These are phyloP conservation scores for Thalassoma bifasciatum DNA, from an alignment of 2,113 vertebrate species.

Conservation along the genomic window DNA sequence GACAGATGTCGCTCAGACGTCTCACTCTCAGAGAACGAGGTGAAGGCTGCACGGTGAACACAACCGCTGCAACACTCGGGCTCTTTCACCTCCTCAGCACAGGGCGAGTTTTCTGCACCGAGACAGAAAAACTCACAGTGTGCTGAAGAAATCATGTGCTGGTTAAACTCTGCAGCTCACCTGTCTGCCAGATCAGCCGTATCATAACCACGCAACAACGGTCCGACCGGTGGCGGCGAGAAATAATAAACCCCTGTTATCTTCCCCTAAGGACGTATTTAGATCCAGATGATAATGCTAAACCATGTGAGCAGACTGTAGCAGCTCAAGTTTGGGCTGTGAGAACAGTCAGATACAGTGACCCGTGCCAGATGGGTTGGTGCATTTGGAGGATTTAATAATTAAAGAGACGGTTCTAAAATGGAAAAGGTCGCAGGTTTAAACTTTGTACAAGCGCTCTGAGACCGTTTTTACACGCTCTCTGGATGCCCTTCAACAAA, in stretches of 20 bases:
- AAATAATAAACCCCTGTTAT: not conserved
- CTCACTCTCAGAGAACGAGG: slow-evolving; percentile 8
- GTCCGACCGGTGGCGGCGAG: slow-evolving; percentile 4
- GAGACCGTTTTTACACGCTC: slow-evolving; percentile 1
- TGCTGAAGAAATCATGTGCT: slow-evolving; percentile 31
- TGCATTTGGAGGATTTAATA: slow-evolving; percentile 21
- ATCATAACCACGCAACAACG: slow-evolving; percentile 9
- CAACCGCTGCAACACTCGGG: slow-evolving; percentile 28
- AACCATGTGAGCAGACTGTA: slow-evolving; percentile 21
- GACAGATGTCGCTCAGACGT: slow-evolving; percentile 35
- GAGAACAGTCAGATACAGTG: slow-evolving; percentile 14
- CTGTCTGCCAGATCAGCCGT: slow-evolving; percentile 23
- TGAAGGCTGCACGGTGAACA: slow-evolving; percentile 15
- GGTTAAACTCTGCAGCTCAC: slow-evolving; percentile 38
- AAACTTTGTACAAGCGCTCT: not conserved
- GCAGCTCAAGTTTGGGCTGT: slow-evolving; percentile 8
- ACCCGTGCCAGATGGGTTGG: slow-evolving; percentile 29
- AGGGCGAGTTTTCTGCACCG: not conserved
- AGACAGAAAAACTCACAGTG: slow-evolving; percentile 9
- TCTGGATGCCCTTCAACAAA: not conserved
- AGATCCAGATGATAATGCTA: slow-evolving; percentile 26
- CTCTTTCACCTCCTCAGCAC: slow-evolving; percentile 19
- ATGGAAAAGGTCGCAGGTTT: slow-evolving; percentile 37
- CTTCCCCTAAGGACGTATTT: slow-evolving; percentile 12
- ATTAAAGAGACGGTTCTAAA: slow-evolving; percentile 26